phyloP scores from a whole-genome alignment of 1,140 invertebrate genomes.

The Hesperophylax magnus region DNA sequence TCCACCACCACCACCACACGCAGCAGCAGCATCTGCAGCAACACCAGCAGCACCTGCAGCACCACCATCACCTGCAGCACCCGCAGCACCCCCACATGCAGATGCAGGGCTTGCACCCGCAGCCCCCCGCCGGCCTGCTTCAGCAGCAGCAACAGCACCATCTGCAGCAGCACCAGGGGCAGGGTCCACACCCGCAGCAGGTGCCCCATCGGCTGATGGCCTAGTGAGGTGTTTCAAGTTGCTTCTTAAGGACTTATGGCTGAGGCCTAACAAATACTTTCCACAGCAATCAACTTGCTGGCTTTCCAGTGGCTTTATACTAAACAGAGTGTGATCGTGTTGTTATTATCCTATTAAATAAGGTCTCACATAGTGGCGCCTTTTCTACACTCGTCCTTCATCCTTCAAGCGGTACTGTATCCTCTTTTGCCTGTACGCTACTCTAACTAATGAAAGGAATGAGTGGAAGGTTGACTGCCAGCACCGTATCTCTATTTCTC shows the following conservation, averaged over 20 bases:
- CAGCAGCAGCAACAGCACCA: slow-evolving; percentile 56
- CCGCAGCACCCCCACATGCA: slow-evolving; percentile 49
- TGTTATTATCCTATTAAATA: slow-evolving; percentile 53
- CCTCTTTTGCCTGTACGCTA: not conserved
- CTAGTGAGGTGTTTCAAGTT: slow-evolving; percentile 34
- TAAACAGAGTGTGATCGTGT: slow-evolving; percentile 42
- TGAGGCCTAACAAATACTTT: slow-evolving; percentile 40
- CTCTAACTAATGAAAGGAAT: no score
- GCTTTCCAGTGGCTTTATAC: slow-evolving; percentile 23
- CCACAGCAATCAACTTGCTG: slow-evolving; percentile 17
- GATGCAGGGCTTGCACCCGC: slow-evolving; percentile 53
- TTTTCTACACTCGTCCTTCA: slow-evolving; percentile 17
- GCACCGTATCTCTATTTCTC: not conserved
- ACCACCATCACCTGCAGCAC: slow-evolving; percentile 37
- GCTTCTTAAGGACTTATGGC: slow-evolving; percentile 54
- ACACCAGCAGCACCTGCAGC: slow-evolving; percentile 42
- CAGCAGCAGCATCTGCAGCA: slow-evolving; percentile 53
- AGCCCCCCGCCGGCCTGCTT: slow-evolving; percentile 57
- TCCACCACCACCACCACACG: slow-evolving; percentile 56
- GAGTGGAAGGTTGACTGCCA: not conserved
- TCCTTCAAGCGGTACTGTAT: not conserved
- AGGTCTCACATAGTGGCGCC: slow-evolving; percentile 18
- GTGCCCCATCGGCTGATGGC: slow-evolving; percentile 50
- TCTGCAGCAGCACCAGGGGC: slow-evolving; percentile 31
- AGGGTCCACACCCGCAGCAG: slow-evolving; percentile 53